Evolutionary conservation across 2,113 vertebrate genomes (phyloP).

Genomic region (Caracal caracal): DNA sequence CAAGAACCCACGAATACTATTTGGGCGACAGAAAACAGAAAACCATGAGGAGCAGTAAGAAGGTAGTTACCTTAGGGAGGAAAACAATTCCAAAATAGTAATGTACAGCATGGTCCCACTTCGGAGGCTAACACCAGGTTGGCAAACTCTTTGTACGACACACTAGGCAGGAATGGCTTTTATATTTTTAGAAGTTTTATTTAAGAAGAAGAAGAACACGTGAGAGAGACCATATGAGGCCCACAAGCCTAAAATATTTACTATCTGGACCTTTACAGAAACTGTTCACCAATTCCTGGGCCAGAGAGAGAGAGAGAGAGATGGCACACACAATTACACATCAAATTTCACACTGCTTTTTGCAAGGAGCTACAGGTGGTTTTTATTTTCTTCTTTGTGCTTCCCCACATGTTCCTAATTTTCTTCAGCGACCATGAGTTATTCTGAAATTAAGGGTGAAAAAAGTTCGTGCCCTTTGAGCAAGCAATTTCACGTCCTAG

Average conservation of each 20-base stretch:
- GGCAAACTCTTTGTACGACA: not conserved
- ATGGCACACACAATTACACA: not conserved
- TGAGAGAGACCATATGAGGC: not conserved
- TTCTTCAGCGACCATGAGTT: not conserved
- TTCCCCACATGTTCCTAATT: not conserved
- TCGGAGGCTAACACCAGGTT: not conserved
- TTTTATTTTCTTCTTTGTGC: not conserved
- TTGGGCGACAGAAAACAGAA: not conserved
- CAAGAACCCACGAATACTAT: not conserved
- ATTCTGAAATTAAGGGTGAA: conserved; percentile 8
- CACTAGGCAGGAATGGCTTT: not conserved
- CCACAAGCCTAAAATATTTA: not conserved
- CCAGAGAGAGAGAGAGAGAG: conserved; percentile 31
- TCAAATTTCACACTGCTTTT: not conserved
- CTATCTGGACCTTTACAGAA: not conserved
- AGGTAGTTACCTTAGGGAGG: not conserved
- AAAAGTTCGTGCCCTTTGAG: not conserved
- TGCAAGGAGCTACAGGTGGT: not conserved
- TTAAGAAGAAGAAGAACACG: not conserved
- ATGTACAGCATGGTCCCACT: not conserved
- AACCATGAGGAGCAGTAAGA: not conserved
- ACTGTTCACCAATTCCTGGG: not conserved
- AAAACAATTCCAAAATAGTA: not conserved
- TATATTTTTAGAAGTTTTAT: not conserved
- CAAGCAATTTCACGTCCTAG: not conserved